Base-by-base conservation (phyloP, 2,888 invertebrate species). In the Nemoura dubitans region DNA sequence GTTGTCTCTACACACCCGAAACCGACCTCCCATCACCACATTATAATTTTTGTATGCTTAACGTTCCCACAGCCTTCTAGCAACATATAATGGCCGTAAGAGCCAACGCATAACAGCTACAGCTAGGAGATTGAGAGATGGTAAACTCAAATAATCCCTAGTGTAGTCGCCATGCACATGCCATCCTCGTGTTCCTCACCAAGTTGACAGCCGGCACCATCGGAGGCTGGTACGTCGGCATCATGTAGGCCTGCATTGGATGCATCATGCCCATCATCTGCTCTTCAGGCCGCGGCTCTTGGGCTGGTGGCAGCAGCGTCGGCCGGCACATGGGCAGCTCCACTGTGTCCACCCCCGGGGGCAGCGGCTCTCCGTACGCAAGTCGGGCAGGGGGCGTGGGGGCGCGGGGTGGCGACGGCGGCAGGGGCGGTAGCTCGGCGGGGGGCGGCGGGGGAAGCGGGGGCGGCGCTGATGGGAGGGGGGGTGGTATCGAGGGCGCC, bases 331-430 rank as follows among this genome's bases (percentile, higher is more conserved):
- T 92, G 0, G 91, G 90, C 80, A 91, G 89, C 84, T 93, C 93
- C 0, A 92, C 90, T 7, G 92, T 90, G 89, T 93, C 93, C 0
- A 93, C 93, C 2, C 93, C 93, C 7, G 93, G 93, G 25, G 93
- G 93, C n/a, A 93, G 89, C 21, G 93, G 93, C 89, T 93, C 92
- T 25, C 89, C 90, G 27, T 87, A 85, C 26, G 86, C 87, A 5
- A 86, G 77, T 6, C 83, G 85, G 7, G 86, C 86, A 10, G 81
- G 87, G 25, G 88, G 88, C 28, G 88, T 88, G 85, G 89, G 88
- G n/a, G 89, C 88, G 7, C 89, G 89, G 7, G 89, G 88, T n/a
- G 90, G 89, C 81, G 88, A 81, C 86, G 89, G 85, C 85, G 88
- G 89, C 28, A 89, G 89, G 42, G 90, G 90, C 43, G 89, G 90